These are phyloP conservation scores for Drosophila neonasuta DNA, from an alignment of 2,888 invertebrate genomes.

Conservation along the genomic window DNA sequence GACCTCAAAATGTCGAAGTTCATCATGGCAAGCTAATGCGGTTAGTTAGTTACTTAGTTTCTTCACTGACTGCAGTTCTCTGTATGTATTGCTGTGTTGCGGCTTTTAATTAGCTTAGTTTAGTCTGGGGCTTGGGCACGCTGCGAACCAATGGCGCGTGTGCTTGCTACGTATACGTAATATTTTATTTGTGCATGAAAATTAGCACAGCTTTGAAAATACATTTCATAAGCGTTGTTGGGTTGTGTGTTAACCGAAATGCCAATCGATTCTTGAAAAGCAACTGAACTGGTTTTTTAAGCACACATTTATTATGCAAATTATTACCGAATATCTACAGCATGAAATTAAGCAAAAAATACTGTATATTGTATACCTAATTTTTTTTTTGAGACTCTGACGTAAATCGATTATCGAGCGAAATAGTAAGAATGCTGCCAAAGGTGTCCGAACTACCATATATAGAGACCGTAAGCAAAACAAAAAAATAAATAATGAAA, in stretches of 20 bases:
- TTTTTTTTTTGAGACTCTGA: slow-evolving; percentile 31
- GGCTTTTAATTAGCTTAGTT: slow-evolving; percentile 60
- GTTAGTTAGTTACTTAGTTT: slow-evolving; percentile 6
- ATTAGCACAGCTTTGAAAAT: slow-evolving; percentile 61
- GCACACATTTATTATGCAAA: slow-evolving; percentile 59
- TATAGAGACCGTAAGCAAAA: not conserved
- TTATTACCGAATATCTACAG: slow-evolving; percentile 42
- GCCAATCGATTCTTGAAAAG: slow-evolving; percentile 58
- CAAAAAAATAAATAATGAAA: slow-evolving; percentile 12
- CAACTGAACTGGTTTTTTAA: slow-evolving; percentile 64
- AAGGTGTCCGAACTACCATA: slow-evolving; percentile 17
- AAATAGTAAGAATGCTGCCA: slow-evolving; percentile 23
- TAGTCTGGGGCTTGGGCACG: slow-evolving; percentile 29
- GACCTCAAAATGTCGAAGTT: slow-evolving; percentile 72
- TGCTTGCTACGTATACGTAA: slow-evolving; percentile 63
- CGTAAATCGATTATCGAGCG: slow-evolving; percentile 40
- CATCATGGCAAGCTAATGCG: slow-evolving; percentile 35
- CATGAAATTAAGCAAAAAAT: slow-evolving; percentile 30
- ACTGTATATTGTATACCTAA: slow-evolving; percentile 7
- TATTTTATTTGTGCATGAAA: slow-evolving; percentile 55
- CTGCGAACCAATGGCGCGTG: slow-evolving; percentile 36
- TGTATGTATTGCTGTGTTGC: slow-evolving; percentile 4
- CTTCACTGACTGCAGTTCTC: slow-evolving; percentile 23
- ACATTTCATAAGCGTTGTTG: slow-evolving; percentile 28
- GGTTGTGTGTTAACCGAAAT: slow-evolving; percentile 32